phyloP scores from a whole-genome alignment of 2,113 vertebrate genomes.

The Cariama cristata region DNA sequence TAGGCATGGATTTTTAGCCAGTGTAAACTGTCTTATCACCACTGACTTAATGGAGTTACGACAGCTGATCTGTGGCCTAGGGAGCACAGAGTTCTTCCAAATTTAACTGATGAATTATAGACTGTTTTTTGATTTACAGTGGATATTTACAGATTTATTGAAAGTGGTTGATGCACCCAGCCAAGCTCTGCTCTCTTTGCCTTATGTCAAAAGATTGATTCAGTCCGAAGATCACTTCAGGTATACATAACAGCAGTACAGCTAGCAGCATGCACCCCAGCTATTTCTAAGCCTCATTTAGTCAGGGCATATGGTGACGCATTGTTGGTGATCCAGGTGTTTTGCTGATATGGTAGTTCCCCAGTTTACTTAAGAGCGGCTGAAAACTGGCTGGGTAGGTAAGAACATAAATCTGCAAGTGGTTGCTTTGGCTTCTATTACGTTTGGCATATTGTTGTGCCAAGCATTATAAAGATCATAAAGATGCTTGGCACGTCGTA shows the following conservation, averaged over 20 bases:
- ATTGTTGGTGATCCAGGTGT: neutral
- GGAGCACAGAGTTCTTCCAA: neutral
- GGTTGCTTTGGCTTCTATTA: neutral
- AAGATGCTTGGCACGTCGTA: neutral
- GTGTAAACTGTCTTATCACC: neutral
- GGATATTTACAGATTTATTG: neutral
- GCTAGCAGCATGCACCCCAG: neutral
- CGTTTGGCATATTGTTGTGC: rapidly evolving
- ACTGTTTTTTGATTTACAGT: neutral
- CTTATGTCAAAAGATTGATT: neutral
- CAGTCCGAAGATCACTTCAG: neutral
- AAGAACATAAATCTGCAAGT: neutral
- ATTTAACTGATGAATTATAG: neutral
- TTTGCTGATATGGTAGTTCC: neutral
- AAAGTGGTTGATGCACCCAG: neutral
- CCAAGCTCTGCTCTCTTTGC: neutral
- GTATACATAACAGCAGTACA: neutral
- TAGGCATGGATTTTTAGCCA: neutral
- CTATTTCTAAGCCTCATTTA: neutral
- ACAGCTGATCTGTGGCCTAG: neutral
- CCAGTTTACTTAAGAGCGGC: neutral
- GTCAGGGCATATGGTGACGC: neutral
- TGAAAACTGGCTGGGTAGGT: neutral
- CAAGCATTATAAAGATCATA: neutral
- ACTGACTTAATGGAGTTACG: neutral